Percentiles rank a stretch among this genome's conserved stretches.
These are phyloP conservation scores for Drosophila ezoana DNA, from an alignment of 2,888 invertebrate species.

Conservation along the genomic window DNA sequence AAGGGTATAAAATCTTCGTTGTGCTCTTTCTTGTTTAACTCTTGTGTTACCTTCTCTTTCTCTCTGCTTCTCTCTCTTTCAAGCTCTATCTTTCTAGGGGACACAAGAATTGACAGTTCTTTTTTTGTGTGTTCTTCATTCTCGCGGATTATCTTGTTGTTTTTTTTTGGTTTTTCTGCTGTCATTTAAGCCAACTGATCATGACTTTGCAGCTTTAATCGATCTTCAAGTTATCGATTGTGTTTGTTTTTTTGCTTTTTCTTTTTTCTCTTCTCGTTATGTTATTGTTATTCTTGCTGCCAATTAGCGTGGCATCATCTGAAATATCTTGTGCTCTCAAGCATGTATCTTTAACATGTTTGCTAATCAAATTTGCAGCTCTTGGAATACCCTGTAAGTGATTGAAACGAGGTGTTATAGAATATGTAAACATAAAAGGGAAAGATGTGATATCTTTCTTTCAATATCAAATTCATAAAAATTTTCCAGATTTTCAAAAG, in stretches of 20 bases:
- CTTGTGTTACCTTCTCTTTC: not conserved
- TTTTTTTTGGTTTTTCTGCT: not conserved
- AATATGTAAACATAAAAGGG: not conserved
- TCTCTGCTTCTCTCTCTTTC: too few relatives aligned
- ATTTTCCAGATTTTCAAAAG: too few relatives aligned
- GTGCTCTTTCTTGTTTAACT: not conserved
- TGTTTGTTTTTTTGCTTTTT: not conserved
- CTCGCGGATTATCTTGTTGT: not conserved
- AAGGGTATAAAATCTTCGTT: too few relatives aligned
- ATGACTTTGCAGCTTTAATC: conserved; percentile 14
- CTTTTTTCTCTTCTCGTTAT: not conserved
- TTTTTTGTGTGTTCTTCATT: too few relatives aligned
- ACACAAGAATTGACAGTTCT: conserved; percentile 17
- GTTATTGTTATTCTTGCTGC: conserved; percentile 8
- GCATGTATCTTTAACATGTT: conserved; percentile 18
- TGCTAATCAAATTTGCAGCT: conserved; percentile 25
- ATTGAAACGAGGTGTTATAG: not conserved
- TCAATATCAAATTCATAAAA: not conserved
- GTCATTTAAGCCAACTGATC: conserved; percentile 7
- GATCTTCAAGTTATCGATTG: conserved; percentile 1
- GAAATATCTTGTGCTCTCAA: not conserved
- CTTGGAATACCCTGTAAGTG: conserved; percentile 12
- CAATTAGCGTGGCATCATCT: conserved; percentile 37
- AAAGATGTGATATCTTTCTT: too few relatives aligned
- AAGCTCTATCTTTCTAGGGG: too few relatives aligned